Evolutionary conservation across 2,113 vertebrate genomes (phyloP), one percentile per base, ranked within the genome.

Genomic region (Gobius niger): DNA sequence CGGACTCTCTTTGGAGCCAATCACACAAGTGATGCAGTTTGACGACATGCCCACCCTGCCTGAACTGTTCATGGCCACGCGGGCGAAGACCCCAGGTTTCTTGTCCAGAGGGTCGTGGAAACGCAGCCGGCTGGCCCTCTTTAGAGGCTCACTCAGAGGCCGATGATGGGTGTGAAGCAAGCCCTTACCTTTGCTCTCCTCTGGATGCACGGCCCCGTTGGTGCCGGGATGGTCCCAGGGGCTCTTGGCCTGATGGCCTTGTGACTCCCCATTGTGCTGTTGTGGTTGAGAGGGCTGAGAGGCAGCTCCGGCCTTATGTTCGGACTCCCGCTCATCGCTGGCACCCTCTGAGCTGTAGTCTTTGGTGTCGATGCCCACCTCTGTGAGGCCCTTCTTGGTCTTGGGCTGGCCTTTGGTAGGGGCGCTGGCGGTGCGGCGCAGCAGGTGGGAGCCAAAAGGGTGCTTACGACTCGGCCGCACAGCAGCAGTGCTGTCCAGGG

Each of bases 401-500:
- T 95, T 96, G 89, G 95, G 94, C 90, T 95, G 96, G 83, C 94
- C 96, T 90, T 98, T 98, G 89, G 96, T 94, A 49, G 97, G 98
- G 1, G 96, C 98, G 0, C 97, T 99, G 90, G 97, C 97, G 0
- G 98, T 99, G 80, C 98, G 94, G 63, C 96, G 87, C 82, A 99
- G 89, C 65, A 99, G 91, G 89, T 97, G 93, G 85, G 95, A 95
- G 72, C 96, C 96, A 81, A 99, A 96, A 18, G 96, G 94, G 79
- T 93, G 93, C 91, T 96, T 97, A 93, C 92, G 94, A 65, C 80
- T 91, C 90, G 90, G 95, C 86, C 94, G 95, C 70, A 92, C 96
- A 98, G 92, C 96, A 98, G 92, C 96, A 96, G 95, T 96, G 95
- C 97, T 97, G 97, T 99, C 98, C 83, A 99, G 97, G 57, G 98